phyloP scores from a whole-genome alignment of 2,113 vertebrate genomes.

The Hippocampus abdominalis region DNA sequence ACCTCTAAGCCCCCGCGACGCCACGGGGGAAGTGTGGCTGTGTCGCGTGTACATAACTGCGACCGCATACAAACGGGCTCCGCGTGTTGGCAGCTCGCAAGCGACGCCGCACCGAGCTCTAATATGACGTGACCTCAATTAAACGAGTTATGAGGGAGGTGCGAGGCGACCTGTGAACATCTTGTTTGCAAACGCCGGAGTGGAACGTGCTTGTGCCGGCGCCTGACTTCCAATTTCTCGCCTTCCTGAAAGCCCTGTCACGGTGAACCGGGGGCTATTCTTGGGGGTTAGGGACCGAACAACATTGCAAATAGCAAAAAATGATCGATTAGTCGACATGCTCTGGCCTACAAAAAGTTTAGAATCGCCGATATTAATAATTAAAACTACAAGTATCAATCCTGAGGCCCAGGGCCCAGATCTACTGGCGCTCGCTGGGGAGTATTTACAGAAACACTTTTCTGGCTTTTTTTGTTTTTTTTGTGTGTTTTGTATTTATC shows the following conservation, averaged over 20 bases:
- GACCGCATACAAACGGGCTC: not conserved
- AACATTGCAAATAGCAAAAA: no score
- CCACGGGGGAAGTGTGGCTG: not conserved
- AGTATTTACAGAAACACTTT: no score
- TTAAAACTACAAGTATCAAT: no score
- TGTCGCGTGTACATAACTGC: not conserved
- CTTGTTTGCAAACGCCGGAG: conserved; percentile 42
- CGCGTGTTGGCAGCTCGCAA: conserved; percentile 46
- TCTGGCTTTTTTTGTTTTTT: no score
- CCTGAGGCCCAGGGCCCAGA: no score
- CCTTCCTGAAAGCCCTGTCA: not conserved
- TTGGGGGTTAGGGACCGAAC: not conserved
- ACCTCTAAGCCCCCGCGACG: not conserved
- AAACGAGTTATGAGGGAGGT: conserved; percentile 36
- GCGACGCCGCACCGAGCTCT: conserved; percentile 56
- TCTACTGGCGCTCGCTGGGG: no score
- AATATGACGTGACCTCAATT: conserved; percentile 72
- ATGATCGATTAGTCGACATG: no score
- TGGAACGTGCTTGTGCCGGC: not conserved
- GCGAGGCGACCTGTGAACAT: conserved; percentile 31
- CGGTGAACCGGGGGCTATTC: not conserved
- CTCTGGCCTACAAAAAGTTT: no score
- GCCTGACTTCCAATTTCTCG: not conserved
- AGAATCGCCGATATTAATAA: no score
- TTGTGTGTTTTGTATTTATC: no score